Conservation (phyloP, 2,113 vertebrate species). For the Oncorhynchus masou region DNA sequence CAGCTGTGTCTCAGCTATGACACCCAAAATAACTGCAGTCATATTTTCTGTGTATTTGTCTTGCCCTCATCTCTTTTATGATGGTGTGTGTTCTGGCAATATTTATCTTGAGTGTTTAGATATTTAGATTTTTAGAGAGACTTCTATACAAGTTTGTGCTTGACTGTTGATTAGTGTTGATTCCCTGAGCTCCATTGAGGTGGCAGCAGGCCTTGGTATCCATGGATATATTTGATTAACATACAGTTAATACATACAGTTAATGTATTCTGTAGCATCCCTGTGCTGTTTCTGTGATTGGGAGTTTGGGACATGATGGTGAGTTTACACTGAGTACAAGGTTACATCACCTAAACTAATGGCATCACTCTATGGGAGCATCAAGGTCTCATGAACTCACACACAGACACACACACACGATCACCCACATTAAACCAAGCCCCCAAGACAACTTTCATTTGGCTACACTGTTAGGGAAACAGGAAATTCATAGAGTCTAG, state of each 20-base stretch:
- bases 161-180: not conserved
- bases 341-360: not conserved
- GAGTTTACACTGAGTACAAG: slow-evolving; percentile 6
- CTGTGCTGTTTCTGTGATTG: slow-evolving; percentile 11
- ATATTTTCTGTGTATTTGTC: not conserved
- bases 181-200: not conserved
- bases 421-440: too few species aligned
- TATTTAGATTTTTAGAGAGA: too few species aligned
- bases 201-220: not conserved
- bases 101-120: not conserved
- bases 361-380: not conserved
- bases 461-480: not conserved
- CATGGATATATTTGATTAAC: not conserved
- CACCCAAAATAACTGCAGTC: not conserved
- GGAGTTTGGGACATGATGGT: not conserved
- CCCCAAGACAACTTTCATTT: too few species aligned
- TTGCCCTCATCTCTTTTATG: not conserved
- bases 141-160: not conserved
- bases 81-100: not conserved
- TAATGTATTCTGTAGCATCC: not conserved
- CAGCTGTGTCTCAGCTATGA: not conserved
- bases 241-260: too few species aligned
- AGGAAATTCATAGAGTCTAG: not conserved
- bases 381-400: not conserved
- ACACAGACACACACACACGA: not conserved